phyloP scores from a whole-genome alignment of 2,797 vertebrate genomes.

The Cuniculus paca region DNA sequence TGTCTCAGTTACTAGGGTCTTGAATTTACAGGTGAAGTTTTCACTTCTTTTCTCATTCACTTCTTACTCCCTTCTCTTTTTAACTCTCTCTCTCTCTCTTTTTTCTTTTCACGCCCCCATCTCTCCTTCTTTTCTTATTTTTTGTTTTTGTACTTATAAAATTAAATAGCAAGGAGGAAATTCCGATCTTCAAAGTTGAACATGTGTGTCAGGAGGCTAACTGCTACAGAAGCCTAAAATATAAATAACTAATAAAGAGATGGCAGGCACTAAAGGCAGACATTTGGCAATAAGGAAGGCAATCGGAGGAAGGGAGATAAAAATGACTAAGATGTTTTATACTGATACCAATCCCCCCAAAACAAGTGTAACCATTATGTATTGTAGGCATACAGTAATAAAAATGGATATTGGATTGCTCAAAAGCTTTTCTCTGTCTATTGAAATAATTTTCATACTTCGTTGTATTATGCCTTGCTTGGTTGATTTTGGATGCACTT shows the following conservation, averaged over 20 bases:
- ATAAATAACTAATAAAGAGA: not conserved
- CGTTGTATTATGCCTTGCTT: not conserved
- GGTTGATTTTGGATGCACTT: not conserved
- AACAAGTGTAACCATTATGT: not conserved
- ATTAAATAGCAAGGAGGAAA: not conserved
- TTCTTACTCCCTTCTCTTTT: fast-evolving
- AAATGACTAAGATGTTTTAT: not conserved
- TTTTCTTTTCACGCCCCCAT: fast-evolving
- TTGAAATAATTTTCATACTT: not conserved
- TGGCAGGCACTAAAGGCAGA: not conserved
- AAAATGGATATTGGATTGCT: not conserved
- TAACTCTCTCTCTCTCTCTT: not conserved
- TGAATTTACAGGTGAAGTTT: not conserved
- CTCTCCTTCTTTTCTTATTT: not conserved
- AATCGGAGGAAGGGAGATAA: not conserved
- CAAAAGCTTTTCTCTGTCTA: not conserved
- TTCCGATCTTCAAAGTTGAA: not conserved
- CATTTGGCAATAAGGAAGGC: not conserved
- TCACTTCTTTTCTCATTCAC: not conserved
- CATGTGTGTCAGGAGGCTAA: not conserved
- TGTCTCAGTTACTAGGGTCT: not conserved
- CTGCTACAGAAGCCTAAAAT: not conserved
- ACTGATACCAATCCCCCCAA: not conserved
- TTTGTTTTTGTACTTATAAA: not conserved
- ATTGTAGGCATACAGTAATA: not conserved